phyloP scores from a whole-genome alignment of 2,113 vertebrate species.

The Xenopus borealis region DNA sequence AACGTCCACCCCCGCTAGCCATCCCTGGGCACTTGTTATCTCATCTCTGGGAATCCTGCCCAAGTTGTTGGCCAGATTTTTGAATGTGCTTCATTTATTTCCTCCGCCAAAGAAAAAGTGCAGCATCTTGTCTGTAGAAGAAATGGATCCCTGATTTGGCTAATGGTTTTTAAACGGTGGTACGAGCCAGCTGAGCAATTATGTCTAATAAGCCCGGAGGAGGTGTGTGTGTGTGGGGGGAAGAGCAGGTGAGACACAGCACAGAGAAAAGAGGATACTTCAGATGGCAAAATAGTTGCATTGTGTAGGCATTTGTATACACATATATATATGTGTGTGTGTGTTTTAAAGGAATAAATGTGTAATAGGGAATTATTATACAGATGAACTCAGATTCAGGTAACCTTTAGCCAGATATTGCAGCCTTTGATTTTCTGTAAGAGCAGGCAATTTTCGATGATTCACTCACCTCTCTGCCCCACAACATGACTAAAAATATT shows the following conservation, averaged over 20 bases:
- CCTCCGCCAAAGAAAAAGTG: slow-evolving; percentile 31
- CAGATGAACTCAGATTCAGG: too few species aligned
- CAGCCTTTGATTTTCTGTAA: too few species aligned
- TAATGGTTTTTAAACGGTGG: slow-evolving; percentile 35
- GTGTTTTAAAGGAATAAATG: too few species aligned
- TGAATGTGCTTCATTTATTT: slow-evolving; percentile 18
- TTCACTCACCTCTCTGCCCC: too few species aligned
- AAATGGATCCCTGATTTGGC: slow-evolving; percentile 16
- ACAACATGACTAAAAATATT: too few species aligned
- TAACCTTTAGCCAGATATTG: too few species aligned
- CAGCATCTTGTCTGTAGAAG: slow-evolving; percentile 38
- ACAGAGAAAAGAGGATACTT: neutral
- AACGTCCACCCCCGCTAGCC: neutral
- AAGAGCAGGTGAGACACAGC: neutral
- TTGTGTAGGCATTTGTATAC: neutral
- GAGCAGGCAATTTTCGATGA: too few species aligned
- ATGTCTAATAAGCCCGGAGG: slow-evolving; percentile 15
- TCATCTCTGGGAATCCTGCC: slow-evolving; percentile 28
- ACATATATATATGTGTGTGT: neutral
- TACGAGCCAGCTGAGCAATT: slow-evolving; percentile 38
- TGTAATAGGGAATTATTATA: too few species aligned
- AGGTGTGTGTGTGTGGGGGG: neutral
- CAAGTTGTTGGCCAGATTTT: slow-evolving; percentile 28
- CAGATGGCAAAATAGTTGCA: neutral
- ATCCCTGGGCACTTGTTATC: slow-evolving; percentile 8